Conservation (phyloP, 1,140 invertebrate genomes). For the Diorhabda carinulata region DNA sequence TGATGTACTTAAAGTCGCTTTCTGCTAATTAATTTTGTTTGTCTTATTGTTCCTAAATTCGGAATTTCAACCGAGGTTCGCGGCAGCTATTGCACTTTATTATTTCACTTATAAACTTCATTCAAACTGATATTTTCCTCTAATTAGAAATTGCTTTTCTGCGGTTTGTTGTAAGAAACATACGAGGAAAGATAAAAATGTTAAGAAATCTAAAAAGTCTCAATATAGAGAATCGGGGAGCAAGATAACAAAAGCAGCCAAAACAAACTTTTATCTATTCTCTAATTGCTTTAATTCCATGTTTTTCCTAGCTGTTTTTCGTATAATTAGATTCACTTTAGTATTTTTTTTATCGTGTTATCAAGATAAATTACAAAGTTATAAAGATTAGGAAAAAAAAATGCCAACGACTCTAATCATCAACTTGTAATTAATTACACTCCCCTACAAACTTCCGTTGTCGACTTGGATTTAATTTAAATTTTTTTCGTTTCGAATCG, state of each 20-base stretch:
- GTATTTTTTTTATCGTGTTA: no score
- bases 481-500: constrained; percentile 5
- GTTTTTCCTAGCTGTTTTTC: no score
- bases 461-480: constrained; percentile 9
- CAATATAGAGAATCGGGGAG: no score
- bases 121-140: background rate
- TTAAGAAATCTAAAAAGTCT: no score
- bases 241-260: no score
- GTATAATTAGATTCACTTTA: no score
- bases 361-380: constrained; percentile 2
- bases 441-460: constrained; percentile 4
- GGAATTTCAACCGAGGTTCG: background rate
- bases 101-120: constrained; percentile 1
- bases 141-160: background rate
- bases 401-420: constrained; percentile 5
- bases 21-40: constrained; percentile 1
- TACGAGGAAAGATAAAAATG: no score
- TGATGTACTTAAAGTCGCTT: constrained; percentile 1
- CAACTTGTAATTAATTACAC: constrained; percentile 3
- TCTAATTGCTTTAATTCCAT: no score
- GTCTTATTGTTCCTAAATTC: background rate
- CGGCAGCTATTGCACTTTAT: background rate
- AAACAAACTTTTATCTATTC: no score
- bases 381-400: background rate
- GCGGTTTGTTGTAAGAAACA: background rate